Evolutionary conservation across 2,113 vertebrate genomes (phyloP).

Genomic region (Lutjanus erythropterus): DNA sequence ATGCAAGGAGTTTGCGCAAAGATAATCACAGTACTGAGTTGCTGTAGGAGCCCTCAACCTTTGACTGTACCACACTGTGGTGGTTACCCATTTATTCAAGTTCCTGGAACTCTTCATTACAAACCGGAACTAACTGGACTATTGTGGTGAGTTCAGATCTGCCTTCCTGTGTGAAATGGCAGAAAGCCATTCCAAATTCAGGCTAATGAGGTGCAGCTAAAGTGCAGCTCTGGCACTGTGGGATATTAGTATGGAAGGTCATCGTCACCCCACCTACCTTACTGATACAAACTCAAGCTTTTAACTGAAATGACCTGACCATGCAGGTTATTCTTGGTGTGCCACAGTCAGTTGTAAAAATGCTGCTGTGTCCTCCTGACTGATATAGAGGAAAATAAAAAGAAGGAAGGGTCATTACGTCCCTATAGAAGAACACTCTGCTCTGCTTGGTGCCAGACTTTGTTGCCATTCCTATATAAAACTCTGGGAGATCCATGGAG

Average conservation of each 20-base stretch:
- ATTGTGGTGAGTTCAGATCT: conserved; percentile 22
- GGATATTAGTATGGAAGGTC: conserved; percentile 14
- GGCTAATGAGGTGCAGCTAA: neutral
- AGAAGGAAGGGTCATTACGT: no score
- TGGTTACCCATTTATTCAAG: conserved; percentile 15
- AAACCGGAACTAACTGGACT: conserved; percentile 26
- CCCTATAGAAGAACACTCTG: no score
- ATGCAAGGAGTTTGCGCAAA: neutral
- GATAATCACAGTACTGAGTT: neutral
- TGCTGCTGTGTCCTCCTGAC: neutral
- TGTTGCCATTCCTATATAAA: no score
- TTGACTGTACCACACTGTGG: conserved; percentile 8
- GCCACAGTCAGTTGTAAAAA: neutral
- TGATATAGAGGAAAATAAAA: no score
- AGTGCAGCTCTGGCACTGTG: neutral
- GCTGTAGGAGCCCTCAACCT: neutral
- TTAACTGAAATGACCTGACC: neutral
- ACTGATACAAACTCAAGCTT: neutral
- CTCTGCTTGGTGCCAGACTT: no score
- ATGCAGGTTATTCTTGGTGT: neutral
- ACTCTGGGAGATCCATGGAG: no score
- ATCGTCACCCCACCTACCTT: neutral
- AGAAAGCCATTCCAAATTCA: conserved; percentile 4
- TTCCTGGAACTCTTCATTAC: conserved; percentile 32
- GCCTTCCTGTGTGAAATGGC: conserved; percentile 35